These are phyloP conservation scores for Catagonus wagneri DNA, from an alignment of 2,113 vertebrate species.

Conservation along the genomic window DNA sequence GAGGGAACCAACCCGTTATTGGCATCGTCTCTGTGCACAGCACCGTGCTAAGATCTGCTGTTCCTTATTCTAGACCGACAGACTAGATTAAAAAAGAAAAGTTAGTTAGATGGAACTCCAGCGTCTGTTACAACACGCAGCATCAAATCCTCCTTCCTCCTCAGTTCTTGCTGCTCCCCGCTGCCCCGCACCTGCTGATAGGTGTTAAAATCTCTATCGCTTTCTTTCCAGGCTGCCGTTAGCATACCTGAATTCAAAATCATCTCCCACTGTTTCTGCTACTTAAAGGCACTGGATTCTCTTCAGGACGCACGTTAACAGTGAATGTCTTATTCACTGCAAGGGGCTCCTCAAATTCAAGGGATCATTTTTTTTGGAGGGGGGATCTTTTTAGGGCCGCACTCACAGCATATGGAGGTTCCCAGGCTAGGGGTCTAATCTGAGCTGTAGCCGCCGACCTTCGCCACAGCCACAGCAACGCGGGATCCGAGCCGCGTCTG, in stretches of 20 bases:
- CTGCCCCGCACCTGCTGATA: not conserved
- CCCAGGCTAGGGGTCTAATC: too few relatives aligned
- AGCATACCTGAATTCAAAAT: constrained; percentile 16
- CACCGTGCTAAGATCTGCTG: not conserved
- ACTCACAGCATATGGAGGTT: too few relatives aligned
- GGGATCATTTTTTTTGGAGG: not conserved
- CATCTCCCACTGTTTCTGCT: not conserved
- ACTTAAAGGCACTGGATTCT: not conserved
- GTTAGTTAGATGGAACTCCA: not conserved
- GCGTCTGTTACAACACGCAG: not conserved
- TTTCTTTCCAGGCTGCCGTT: not conserved
- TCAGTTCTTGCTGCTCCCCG: not conserved
- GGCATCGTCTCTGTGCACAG: not conserved
- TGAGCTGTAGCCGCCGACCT: too few relatives aligned
- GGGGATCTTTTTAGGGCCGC: too few relatives aligned
- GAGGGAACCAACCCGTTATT: not conserved
- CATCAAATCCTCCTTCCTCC: not conserved
- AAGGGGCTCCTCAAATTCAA: not conserved
- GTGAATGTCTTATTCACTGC: not conserved
- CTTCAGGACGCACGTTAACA: not conserved
- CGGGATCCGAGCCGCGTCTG: too few relatives aligned
- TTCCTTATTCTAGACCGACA: not conserved
- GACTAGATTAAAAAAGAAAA: not conserved
- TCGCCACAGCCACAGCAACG: too few relatives aligned
- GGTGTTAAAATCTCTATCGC: constrained; percentile 28